Conservation (phyloP, 2,113 vertebrate genomes). For the Columbina picui region DNA sequence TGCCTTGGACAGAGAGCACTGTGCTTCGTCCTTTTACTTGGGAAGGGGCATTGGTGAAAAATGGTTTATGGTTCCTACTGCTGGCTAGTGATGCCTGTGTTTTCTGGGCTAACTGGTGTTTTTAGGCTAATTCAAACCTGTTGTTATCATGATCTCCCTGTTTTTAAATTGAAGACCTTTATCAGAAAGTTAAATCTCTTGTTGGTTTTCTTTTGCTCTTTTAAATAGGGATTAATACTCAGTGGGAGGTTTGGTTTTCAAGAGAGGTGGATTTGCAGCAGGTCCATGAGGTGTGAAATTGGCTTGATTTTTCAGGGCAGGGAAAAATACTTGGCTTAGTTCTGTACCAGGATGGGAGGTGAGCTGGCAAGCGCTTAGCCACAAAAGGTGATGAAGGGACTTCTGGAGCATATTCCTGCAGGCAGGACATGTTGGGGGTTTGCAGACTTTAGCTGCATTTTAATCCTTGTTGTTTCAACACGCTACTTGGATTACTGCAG, state of each 20-base stretch:
- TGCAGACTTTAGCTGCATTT: neutral
- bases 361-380: accelerated
- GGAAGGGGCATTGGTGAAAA: neutral
- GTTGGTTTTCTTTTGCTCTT: neutral
- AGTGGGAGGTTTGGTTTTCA: neutral
- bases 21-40: neutral
- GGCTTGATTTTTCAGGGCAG: neutral
- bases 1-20: neutral
- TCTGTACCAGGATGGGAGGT: neutral
- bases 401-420: neutral
- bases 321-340: neutral
- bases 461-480: neutral
- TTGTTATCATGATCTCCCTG: neutral
- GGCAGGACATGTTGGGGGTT: accelerated
- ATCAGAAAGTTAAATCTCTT: neutral
- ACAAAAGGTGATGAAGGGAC: neutral
- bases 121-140: neutral
- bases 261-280: neutral
- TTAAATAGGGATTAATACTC: neutral
- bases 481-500: neutral
- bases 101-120: neutral
- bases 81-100: neutral
- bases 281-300: neutral
- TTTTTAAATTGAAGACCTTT: neutral
- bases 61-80: neutral